Base-by-base conservation (phyloP, 2,888 invertebrate species). In the Acleris holmiana region DNA sequence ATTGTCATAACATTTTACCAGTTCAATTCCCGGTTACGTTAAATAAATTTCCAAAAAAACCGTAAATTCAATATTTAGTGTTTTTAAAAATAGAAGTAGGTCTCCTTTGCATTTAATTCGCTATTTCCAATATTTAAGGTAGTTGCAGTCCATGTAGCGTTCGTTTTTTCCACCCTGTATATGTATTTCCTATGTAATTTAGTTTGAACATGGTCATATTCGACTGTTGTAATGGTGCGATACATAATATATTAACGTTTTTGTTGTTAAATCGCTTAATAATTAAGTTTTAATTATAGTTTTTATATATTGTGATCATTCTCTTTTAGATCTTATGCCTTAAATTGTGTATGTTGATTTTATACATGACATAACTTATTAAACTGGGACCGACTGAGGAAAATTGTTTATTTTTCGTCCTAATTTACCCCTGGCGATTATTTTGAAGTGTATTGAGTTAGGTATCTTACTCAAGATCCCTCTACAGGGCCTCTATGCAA, bases 321-420 rank as follows among this genome's bases (percentile, higher is more conserved):
- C 71, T 77, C 72, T 73, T 77, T 69, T 74, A 74, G 70, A 70
- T 68, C 3, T 73, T 59, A 59, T 75, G 71, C 79, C 74, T 77
- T 72, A 80, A 76, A 77, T 81, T 84, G 80, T 82, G 82, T 84
- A 63, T 67, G 55, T 82, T 79, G 73, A 79, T 83, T 80, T 83
- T 88, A 84, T 87, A 89, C 86, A 88, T 90, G 89, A 89, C 89
- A 88, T 84, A 82, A 87, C 85, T 86, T 88, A 90, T 87, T 88
- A 86, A 88, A 89, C 69, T 66, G 79, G 85, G 83, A 89, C 85
- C 85, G 91, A 91, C 82, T 88, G 81, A 83, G 81, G 81, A 46
- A 68, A 18, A 54, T 15, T 29, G 35, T 70, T 71, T 79, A 75
- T 75, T 69, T 71, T 60, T 29, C 17, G 8, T 29, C 3, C 21